Percentiles rank a stretch among this genome's conserved stretches.
Conservation (phyloP, 37 sponge, comb jelly and placozoan genomes). For the Halichondria panicea region DNA sequence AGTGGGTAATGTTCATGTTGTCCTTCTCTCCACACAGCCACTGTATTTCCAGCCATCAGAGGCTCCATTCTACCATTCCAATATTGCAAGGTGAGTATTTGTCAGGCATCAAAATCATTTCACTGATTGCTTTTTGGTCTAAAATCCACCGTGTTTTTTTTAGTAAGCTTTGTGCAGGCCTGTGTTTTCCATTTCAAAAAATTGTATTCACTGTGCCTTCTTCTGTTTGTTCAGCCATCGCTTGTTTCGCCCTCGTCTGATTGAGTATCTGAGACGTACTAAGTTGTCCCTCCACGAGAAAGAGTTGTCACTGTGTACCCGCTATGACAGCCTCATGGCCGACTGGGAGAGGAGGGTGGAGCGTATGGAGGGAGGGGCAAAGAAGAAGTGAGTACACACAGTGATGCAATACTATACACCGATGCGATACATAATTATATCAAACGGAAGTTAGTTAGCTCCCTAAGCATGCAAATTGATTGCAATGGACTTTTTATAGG, state of each 20-base stretch:
- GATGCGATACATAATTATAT: too few species aligned
- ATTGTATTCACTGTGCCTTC: neutral
- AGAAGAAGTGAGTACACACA: constrained; percentile 72
- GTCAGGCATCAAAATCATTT: too few species aligned
- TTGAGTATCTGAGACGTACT: constrained; percentile 26
- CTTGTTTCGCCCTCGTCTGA: constrained; percentile 24
- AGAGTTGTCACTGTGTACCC: constrained; percentile 58
- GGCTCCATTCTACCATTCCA: constrained; percentile 42
- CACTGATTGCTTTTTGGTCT: too few species aligned
- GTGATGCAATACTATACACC: too few species aligned
- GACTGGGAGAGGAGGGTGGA: constrained; percentile 78
- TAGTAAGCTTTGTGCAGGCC: neutral
- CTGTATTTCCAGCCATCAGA: constrained; percentile 74
- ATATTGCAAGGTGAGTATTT: constrained; percentile 38
- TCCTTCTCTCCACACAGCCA: constrained; percentile 20
- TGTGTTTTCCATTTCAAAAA: neutral
- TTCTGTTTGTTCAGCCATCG: constrained; percentile 29
- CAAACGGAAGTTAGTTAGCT: too few species aligned
- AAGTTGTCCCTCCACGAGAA: constrained; percentile 34
- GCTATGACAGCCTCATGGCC: constrained; percentile 47
- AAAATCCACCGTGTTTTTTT: too few species aligned
- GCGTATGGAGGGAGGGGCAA: constrained; percentile 24
- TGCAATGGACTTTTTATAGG: too few species aligned
- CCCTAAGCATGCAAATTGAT: too few species aligned
- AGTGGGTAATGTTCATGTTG: neutral